Evolutionary conservation across 23 tunicate genomes (phyloP).

Genomic region (Ciona savignyi): DNA sequence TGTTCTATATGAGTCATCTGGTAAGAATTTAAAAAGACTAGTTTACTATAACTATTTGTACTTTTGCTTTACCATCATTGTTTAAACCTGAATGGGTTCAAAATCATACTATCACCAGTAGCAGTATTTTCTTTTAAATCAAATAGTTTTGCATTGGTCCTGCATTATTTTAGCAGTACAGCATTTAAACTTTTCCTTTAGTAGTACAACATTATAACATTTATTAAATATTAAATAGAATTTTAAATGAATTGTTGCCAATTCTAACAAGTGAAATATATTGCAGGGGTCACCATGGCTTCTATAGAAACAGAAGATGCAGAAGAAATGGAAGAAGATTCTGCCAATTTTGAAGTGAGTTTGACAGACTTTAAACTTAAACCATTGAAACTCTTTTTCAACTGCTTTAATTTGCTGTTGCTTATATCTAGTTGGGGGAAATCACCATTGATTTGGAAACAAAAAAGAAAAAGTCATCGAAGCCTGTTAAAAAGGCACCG

Average conservation of each 20-base stretch:
- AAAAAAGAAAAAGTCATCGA: constrained; percentile 1
- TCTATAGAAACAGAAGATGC: neutral
- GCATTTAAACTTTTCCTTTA: no score
- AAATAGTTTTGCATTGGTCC: no score
- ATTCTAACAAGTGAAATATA: no score
- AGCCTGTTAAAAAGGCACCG: constrained; percentile 3
- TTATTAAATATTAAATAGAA: no score
- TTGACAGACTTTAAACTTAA: neutral
- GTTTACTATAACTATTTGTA: no score
- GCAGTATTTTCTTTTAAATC: no score
- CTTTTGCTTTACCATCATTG: no score
- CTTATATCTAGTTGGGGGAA: constrained; percentile 29
- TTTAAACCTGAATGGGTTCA: no score
- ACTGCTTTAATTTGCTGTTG: neutral
- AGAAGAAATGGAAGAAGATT: constrained; percentile 11
- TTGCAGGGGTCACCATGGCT: neutral
- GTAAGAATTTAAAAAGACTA: constrained; percentile 2
- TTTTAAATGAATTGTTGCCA: no score
- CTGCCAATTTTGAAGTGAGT: neutral
- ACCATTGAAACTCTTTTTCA: neutral
- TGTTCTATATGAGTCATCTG: constrained; percentile 56
- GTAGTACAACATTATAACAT: no score
- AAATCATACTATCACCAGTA: no score
- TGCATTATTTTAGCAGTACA: no score
- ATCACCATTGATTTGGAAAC: constrained; percentile 25